Conservation (phyloP, 2,113 vertebrate species). For the Anseranas semipalmata region DNA sequence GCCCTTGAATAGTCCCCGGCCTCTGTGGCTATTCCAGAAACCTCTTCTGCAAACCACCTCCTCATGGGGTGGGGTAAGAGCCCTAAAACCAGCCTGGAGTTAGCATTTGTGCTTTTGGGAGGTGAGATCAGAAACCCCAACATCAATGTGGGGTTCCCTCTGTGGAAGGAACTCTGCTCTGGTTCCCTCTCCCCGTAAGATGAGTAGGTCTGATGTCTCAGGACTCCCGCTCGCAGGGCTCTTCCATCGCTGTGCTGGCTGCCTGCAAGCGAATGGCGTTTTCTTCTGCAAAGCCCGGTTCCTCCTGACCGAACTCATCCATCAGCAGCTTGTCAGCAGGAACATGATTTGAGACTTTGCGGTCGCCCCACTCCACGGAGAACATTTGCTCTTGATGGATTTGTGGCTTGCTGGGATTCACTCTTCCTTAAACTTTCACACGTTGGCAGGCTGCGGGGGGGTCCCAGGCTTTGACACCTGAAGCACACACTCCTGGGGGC, state of each 20-base stretch:
- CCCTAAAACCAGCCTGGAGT: background rate
- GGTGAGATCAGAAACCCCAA: background rate
- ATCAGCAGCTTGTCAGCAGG: background rate
- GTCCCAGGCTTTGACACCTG: background rate
- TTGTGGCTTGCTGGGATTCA: background rate
- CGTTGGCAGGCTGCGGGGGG: background rate
- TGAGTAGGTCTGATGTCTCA: background rate
- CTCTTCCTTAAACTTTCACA: background rate
- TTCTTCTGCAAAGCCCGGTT: background rate
- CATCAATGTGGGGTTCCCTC: background rate
- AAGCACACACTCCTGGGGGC: background rate
- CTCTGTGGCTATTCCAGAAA: background rate
- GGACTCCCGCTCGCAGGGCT: fast-evolving
- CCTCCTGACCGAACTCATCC: background rate
- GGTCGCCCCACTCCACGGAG: fast-evolving
- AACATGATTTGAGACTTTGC: background rate
- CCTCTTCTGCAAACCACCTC: background rate
- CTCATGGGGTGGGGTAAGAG: fast-evolving
- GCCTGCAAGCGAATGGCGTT: background rate
- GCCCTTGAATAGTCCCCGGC: background rate
- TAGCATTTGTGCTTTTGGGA: background rate
- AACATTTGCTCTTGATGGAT: background rate
- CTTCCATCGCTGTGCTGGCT: fast-evolving
- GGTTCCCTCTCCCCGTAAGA: background rate
- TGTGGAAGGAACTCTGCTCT: background rate